Evolutionary conservation across 2,888 invertebrate species (phyloP).

Genomic region (Drosophila quinaria): DNA sequence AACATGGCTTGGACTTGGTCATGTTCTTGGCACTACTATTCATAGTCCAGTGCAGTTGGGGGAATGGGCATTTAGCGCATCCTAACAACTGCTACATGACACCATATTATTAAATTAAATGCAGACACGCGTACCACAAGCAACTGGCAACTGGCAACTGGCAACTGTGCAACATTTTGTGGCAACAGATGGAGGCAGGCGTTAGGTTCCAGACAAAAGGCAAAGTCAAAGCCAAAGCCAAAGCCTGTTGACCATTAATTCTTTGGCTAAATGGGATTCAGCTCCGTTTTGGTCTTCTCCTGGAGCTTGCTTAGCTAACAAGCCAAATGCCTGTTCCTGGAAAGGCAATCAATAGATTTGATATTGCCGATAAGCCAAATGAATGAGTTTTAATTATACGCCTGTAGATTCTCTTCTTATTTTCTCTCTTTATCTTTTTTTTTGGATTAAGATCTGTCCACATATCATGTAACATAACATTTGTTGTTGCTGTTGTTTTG

Average conservation of each 20-base stretch:
- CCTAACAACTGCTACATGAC: slow-evolving; percentile 81
- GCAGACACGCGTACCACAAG: slow-evolving; percentile 66
- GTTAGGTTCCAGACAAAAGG: slow-evolving; percentile 31
- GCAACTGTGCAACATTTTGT: slow-evolving; percentile 45
- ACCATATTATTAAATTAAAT: slow-evolving; percentile 80
- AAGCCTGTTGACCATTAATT: slow-evolving; percentile 67
- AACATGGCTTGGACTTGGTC: slow-evolving; percentile 14
- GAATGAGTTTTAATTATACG: slow-evolving; percentile 75
- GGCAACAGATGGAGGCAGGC: slow-evolving; percentile 63
- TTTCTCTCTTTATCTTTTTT: background rate
- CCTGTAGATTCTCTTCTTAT: slow-evolving; percentile 16
- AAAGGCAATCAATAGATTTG: slow-evolving; percentile 73
- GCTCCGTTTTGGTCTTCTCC: slow-evolving; percentile 29
- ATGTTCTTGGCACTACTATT: slow-evolving; percentile 10
- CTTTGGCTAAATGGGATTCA: slow-evolving; percentile 55
- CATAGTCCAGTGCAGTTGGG: slow-evolving; percentile 15
- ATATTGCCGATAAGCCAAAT: slow-evolving; percentile 53
- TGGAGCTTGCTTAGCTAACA: slow-evolving; percentile 63
- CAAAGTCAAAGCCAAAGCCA: slow-evolving; percentile 16
- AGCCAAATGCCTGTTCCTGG: slow-evolving; percentile 54
- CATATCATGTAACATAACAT: slow-evolving; percentile 62
- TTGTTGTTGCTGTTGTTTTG: slow-evolving; percentile 1
- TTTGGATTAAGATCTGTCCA: slow-evolving; percentile 59
- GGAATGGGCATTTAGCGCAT: slow-evolving; percentile 74
- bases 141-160: slow-evolving; percentile 39